These are phyloP conservation scores for Cryptocephalus primarius DNA, from an alignment of 2,888 invertebrate genomes.

Conservation along the genomic window DNA sequence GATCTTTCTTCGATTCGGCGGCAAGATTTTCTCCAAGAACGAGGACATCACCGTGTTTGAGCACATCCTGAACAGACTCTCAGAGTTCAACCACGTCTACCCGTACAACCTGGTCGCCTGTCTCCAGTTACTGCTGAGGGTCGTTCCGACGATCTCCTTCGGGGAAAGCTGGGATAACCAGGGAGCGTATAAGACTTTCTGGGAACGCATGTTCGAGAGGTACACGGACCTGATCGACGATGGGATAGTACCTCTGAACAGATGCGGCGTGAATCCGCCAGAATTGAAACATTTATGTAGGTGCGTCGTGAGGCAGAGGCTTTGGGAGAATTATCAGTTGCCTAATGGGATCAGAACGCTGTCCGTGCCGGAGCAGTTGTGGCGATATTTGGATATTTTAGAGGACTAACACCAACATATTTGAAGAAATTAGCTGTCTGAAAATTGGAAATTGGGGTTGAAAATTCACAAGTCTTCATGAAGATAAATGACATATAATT, in stretches of 20 bases:
- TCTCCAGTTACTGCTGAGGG: slow-evolving; percentile 54
- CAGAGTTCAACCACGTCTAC: slow-evolving; percentile 43
- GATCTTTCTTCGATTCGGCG: slow-evolving; percentile 62
- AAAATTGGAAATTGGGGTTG: too few relatives aligned
- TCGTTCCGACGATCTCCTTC: slow-evolving; percentile 43
- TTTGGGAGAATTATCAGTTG: slow-evolving; percentile 60
- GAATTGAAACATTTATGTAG: slow-evolving; percentile 67
- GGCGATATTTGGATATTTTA: slow-evolving; percentile 62
- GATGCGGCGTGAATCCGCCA: slow-evolving; percentile 50
- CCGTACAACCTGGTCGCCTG: slow-evolving; percentile 61
- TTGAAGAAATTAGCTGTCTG: too few relatives aligned
- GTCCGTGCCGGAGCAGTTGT: slow-evolving; percentile 53
- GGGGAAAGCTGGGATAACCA: slow-evolving; percentile 21
- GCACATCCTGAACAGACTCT: slow-evolving; percentile 37
- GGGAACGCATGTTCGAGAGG: slow-evolving; percentile 20
- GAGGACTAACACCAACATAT: slow-evolving; percentile 47
- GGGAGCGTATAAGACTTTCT: slow-evolving; percentile 3
- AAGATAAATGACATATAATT: too few relatives aligned
- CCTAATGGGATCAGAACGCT: slow-evolving; percentile 63
- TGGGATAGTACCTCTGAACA: slow-evolving; percentile 46
- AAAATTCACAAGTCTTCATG: too few relatives aligned
- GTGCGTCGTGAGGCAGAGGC: slow-evolving; percentile 52
- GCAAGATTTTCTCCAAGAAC: slow-evolving; percentile 47
- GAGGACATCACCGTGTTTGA: slow-evolving; percentile 52
- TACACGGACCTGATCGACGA: slow-evolving; percentile 45